These are phyloP conservation scores for Manduca sexta DNA, from an alignment of 1,140 invertebrate species.

Conservation along the genomic window DNA sequence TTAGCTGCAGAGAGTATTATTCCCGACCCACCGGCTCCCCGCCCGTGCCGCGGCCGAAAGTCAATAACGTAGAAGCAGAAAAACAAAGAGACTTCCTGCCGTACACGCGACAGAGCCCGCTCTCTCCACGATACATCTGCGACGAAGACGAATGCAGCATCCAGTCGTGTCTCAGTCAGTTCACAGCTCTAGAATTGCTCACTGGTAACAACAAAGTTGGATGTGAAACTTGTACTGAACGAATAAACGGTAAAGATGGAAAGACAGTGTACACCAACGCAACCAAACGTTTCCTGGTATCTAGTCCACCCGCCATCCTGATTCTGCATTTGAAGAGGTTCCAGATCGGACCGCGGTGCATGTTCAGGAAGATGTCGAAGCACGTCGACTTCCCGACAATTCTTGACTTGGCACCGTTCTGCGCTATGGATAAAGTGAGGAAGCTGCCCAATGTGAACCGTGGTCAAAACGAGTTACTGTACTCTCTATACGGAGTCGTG, in stretches of 20 bases:
- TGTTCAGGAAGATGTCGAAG: constrained; percentile 85
- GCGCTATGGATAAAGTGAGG: constrained; percentile 82
- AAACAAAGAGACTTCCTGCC: constrained; percentile 36
- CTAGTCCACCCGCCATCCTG: constrained; percentile 91
- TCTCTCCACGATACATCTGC: constrained; percentile 78
- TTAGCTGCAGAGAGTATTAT: constrained; percentile 17
- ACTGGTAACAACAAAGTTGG: constrained; percentile 93
- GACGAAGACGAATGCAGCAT: constrained; percentile 87
- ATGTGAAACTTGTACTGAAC: constrained; percentile 91
- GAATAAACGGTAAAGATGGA: constrained; percentile 76
- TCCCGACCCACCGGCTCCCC: constrained; percentile 16
- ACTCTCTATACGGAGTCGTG: constrained; percentile 95
- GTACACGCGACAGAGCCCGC: constrained; percentile 60
- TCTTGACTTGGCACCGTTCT: constrained; percentile 93
- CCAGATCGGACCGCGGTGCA: constrained; percentile 75
- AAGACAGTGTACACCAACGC: constrained; percentile 92
- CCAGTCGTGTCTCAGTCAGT: constrained; percentile 92
- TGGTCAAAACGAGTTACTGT: constrained; percentile 82
- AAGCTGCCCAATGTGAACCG: constrained; percentile 76
- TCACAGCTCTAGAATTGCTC: constrained; percentile 91
- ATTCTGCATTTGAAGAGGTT: constrained; percentile 96
- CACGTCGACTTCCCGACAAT: constrained; percentile 91
- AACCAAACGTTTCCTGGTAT: constrained; percentile 93
- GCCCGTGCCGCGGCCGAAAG: constrained; percentile 30
- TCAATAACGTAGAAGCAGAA: constrained; percentile 32